Evolutionary conservation across 1,140 invertebrate species (phyloP).

Genomic region (Procambarus clarkii): DNA sequence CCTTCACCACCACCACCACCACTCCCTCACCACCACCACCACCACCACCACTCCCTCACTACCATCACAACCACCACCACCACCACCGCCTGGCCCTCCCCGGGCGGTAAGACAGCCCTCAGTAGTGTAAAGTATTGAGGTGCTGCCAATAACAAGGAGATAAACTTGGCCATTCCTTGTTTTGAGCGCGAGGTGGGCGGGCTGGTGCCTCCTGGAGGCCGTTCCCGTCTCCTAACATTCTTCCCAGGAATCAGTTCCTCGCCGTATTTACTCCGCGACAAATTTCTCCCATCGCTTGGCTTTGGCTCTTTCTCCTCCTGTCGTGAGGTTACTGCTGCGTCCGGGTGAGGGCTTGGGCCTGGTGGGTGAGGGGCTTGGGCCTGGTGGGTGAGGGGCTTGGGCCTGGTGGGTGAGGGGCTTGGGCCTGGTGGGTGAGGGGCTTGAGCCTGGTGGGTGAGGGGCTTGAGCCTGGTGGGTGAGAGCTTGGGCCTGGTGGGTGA

Average conservation of each 20-base stretch:
- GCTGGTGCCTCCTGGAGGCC: not conserved
- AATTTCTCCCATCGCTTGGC: not conserved
- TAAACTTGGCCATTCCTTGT: not conserved
- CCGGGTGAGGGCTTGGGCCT: too few species aligned
- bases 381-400: not conserved
- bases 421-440: too few species aligned
- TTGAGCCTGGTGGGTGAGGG: not conserved
- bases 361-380: not conserved
- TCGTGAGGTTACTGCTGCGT: not conserved
- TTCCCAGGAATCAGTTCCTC: not conserved
- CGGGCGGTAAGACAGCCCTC: not conserved
- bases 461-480: not conserved
- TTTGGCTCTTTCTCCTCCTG: constrained; percentile 1
- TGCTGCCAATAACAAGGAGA: not conserved
- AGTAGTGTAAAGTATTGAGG: not conserved
- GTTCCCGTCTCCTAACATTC: constrained; percentile 8
- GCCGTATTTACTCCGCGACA: not conserved
- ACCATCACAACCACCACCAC: not conserved
- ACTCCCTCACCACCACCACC: too few species aligned
- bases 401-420: not conserved
- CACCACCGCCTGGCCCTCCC: not conserved
- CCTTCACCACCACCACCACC: too few species aligned
- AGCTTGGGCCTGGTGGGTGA: not conserved
- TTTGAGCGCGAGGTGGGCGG: not conserved
- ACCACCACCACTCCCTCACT: too few species aligned